Evolutionary conservation across 2,797 vertebrate genomes (phyloP), one percentile per base, ranked within the genome.

Genomic region (Rallus crepitans): DNA sequence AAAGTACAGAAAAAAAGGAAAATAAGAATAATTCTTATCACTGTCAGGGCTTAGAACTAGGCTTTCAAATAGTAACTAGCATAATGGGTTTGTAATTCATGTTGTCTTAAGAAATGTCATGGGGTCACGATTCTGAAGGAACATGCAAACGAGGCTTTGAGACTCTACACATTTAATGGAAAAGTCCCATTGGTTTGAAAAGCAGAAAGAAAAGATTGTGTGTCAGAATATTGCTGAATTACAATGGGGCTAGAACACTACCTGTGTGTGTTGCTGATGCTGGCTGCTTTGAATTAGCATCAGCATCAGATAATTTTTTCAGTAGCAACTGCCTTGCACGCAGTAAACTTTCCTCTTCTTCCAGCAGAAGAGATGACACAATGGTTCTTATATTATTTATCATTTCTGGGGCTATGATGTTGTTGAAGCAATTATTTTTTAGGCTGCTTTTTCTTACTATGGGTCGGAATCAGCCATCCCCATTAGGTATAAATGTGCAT

Each of bases 21-120:
- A 94, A 86, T 45, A 69, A 82, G 90, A 87, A 66, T 66, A 89
- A 95, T 83, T 60, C 70, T 93, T 56, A 8, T 88, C 72, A 72
- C 12, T 45, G 63, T 78, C 59, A 63, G 31, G 40, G 37, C 42
- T 88, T 55, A 93, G 81, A 94, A 25, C 14, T 18, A 37, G 71
- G 27, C 39, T 90, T 96, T 89, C 55, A 63, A 69, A 76, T 7
- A 75, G 90, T 80, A 68, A 96, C 68, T 45, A 77, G 47, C 35
- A 1, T 70, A 76, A 92, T n/a, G 70, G 81, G 37, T 19, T 60
- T 82, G 60, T 80, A 76, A 84, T 89, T 89, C 15, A 7, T 40
- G 30, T 31, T 39, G 71, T 57, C 37, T 77, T 94, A 84, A 87
- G 80, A 77, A 64, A 28, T 91, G 82, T 79, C 85, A 82, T 45